Evolutionary conservation across 2,113 vertebrate genomes (phyloP).

Genomic region (Mirza zaza): DNA sequence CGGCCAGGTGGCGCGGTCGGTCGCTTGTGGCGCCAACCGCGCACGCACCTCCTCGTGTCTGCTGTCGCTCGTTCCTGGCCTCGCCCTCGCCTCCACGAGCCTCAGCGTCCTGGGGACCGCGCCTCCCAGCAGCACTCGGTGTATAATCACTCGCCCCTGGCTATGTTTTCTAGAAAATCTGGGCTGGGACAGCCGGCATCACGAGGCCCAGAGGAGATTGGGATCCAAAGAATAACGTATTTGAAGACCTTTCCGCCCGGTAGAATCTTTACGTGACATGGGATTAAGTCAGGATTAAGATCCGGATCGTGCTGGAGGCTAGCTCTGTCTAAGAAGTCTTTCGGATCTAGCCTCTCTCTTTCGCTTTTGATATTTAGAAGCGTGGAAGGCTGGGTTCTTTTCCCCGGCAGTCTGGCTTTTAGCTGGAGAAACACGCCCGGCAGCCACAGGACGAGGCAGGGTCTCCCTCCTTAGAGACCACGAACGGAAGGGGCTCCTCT

Average conservation of each 20-base stretch:
- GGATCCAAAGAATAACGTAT: neutral
- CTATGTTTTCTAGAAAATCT: neutral
- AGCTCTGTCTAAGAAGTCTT: neutral
- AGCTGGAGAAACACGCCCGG: neutral
- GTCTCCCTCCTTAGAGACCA: neutral
- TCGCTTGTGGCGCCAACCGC: neutral
- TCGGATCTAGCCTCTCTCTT: neutral
- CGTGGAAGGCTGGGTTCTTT: neutral
- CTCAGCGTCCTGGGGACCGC: neutral
- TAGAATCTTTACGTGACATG: neutral
- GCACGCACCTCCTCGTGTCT: neutral
- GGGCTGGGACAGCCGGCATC: neutral
- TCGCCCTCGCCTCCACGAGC: neutral
- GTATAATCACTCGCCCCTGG: neutral
- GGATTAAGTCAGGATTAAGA: neutral
- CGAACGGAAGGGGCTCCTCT: neutral
- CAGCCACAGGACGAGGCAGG: neutral
- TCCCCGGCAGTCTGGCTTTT: neutral
- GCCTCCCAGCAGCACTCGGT: neutral
- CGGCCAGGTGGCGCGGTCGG: neutral
- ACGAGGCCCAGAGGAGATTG: neutral
- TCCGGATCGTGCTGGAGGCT: neutral
- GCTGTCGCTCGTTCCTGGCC: neutral
- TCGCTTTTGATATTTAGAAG: neutral
- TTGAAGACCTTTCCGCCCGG: neutral